Evolutionary conservation across 2,113 vertebrate genomes (phyloP).

Genomic region (Melanotaenia duboulayi): DNA sequence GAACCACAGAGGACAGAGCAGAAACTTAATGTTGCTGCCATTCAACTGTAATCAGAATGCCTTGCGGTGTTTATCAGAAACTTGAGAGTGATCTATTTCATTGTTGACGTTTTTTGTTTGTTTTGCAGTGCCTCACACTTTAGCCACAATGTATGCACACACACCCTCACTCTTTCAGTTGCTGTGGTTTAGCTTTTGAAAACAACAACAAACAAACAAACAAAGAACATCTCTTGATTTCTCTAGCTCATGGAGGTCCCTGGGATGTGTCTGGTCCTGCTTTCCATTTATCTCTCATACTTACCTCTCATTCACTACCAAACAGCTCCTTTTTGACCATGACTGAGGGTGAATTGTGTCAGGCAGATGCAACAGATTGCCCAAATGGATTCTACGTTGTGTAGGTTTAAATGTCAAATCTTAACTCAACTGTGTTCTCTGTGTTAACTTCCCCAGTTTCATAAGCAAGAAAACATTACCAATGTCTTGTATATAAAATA

Average conservation of each 20-base stretch:
- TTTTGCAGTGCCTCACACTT: conserved; percentile 79
- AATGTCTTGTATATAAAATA: conserved; percentile 37
- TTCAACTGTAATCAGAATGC: conserved; percentile 78
- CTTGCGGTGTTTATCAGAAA: conserved; percentile 77
- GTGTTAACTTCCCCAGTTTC: conserved; percentile 30
- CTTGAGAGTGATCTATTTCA: conserved; percentile 38
- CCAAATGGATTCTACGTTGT: conserved; percentile 16
- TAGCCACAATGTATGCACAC: conserved; percentile 76
- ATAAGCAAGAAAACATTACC: conserved; percentile 14
- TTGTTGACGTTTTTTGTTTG: conserved; percentile 14
- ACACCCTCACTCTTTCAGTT: conserved; percentile 36
- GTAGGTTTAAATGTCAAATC: conserved; percentile 39
- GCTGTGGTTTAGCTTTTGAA: conserved; percentile 51
- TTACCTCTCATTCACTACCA: background rate
- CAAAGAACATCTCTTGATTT: background rate
- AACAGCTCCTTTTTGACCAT: conserved; percentile 1
- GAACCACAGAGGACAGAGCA: conserved; percentile 52
- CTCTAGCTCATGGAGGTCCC: conserved; percentile 21
- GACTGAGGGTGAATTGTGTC: background rate
- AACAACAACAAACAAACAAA: conserved; percentile 34
- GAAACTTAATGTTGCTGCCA: conserved; percentile 59
- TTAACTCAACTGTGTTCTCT: conserved; percentile 30
- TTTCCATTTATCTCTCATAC: background rate
- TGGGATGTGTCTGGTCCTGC: conserved; percentile 8
- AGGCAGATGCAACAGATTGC: background rate